Conservation (phyloP, 2,888 invertebrate genomes). For the Drosophila nigritarsus region DNA sequence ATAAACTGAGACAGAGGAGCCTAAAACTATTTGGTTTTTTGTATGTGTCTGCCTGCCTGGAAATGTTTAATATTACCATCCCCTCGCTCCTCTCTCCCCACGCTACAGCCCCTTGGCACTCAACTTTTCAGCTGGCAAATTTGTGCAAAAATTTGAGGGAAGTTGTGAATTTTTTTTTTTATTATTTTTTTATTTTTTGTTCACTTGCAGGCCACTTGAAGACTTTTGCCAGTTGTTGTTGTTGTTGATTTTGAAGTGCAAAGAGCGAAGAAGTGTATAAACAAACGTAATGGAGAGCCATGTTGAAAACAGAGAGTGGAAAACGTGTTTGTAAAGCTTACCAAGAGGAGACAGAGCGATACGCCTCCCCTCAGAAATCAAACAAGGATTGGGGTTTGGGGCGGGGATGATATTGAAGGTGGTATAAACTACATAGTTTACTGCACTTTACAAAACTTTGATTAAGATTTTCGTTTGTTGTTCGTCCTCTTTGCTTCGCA, state of each 20-base stretch:
- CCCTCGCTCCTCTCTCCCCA: not conserved
- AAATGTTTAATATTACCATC: slow-evolving; percentile 40
- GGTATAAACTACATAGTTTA: slow-evolving; percentile 76
- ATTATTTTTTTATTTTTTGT: slow-evolving; percentile 9
- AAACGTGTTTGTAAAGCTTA: slow-evolving; percentile 41
- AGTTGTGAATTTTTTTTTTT: slow-evolving; percentile 43
- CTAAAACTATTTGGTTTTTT: slow-evolving; percentile 61
- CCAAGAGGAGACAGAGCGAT: not conserved
- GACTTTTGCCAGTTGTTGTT: slow-evolving; percentile 53
- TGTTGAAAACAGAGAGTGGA: slow-evolving; percentile 42
- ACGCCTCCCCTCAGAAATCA: slow-evolving; percentile 17
- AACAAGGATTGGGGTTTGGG: not conserved
- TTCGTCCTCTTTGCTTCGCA: slow-evolving; percentile 17
- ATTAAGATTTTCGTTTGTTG: slow-evolving; percentile 79
- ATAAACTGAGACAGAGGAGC: slow-evolving; percentile 6
- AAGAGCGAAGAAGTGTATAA: slow-evolving; percentile 73
- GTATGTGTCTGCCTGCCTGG: slow-evolving; percentile 28
- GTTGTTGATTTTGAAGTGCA: slow-evolving; percentile 76
- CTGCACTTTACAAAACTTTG: slow-evolving; percentile 79
- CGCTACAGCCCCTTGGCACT: slow-evolving; percentile 8
- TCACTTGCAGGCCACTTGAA: slow-evolving; percentile 69
- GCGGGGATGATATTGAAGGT: not conserved
- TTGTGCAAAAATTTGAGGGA: slow-evolving; percentile 35
- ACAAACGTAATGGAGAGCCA: slow-evolving; percentile 78
- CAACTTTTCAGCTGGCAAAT: slow-evolving; percentile 63